phyloP scores from a whole-genome alignment of 2,888 invertebrate species.

The Stenodera caucasica region DNA sequence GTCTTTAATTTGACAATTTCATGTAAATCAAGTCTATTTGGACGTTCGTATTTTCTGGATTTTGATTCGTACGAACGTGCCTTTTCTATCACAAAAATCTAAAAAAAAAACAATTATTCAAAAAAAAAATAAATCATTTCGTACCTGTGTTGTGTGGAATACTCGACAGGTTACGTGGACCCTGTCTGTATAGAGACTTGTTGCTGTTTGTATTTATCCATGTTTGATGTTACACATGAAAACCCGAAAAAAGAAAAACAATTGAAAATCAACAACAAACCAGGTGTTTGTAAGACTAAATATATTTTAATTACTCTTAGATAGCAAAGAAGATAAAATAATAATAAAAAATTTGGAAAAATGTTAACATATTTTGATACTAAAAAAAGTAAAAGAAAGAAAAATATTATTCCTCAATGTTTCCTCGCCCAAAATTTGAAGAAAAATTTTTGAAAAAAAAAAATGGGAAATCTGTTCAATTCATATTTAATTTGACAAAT shows the following conservation, averaged over 20 bases:
- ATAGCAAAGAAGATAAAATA: conserved; percentile 42
- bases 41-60: conserved; percentile 2
- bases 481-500: conserved; percentile 37
- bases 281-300: conserved; percentile 47
- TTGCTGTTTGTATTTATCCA: conserved; percentile 43
- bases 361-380: conserved; percentile 56
- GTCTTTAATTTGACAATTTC: too few relatives aligned
- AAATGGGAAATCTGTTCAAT: conserved; percentile 28
- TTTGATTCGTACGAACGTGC: too few relatives aligned
- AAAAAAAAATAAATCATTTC: conserved; percentile 39
- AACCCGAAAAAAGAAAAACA: conserved; percentile 32
- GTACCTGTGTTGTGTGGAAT: conserved; percentile 46
- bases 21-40: too few relatives aligned
- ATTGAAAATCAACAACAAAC: conserved; percentile 27
- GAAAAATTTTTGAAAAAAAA: not conserved
- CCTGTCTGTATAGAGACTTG: conserved; percentile 43
- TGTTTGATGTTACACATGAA: conserved; percentile 50
- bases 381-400: conserved; percentile 41
- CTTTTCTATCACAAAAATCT: too few relatives aligned
- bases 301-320: conserved; percentile 54
- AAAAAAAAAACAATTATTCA: too few relatives aligned
- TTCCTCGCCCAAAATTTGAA: conserved; percentile 17
- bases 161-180: conserved; percentile 50
- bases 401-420: conserved; percentile 30
- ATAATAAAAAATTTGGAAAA: conserved; percentile 21